A percentile compares a stretch with the other conserved stretches of the same genome.
Conservation (phyloP, 1,140 invertebrate species). For the Lepidurus packardi region DNA sequence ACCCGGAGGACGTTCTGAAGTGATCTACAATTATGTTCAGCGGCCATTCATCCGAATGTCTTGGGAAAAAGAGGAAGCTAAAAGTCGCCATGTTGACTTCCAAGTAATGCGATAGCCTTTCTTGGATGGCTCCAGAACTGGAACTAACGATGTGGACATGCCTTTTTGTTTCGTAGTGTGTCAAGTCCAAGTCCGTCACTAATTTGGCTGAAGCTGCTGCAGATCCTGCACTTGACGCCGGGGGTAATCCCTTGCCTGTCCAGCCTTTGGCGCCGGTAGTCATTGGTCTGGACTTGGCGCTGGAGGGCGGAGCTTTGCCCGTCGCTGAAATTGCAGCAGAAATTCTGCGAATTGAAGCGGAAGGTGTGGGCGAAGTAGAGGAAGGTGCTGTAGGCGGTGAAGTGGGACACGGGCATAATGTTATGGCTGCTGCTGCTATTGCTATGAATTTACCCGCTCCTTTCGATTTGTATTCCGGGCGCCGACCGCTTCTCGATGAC, state of each 20-base stretch:
- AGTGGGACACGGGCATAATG: not conserved
- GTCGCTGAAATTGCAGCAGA: constrained; percentile 28
- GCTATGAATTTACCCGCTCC: constrained; percentile 10
- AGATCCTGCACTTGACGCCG: constrained; percentile 62
- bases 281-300: not conserved
- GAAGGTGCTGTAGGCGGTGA: constrained; percentile 33
- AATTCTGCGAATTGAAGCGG: constrained; percentile 2
- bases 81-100: constrained; percentile 98
- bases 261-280: constrained; percentile 26
- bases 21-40: constrained; percentile 99
- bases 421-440: not conserved
- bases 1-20: constrained; percentile 84
- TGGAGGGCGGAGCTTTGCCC: constrained; percentile 11
- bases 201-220: constrained; percentile 88
- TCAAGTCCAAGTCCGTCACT: constrained; percentile 89
- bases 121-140: not conserved
- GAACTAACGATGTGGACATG: constrained; percentile 27
- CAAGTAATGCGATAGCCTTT: constrained; percentile 45
- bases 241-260: constrained; percentile 34
- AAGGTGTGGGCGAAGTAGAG: constrained; percentile 25
- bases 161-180: constrained; percentile 59
- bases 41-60: constrained; percentile 99
- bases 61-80: constrained; percentile 99
- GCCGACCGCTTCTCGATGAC: constrained; percentile 4
- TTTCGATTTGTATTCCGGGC: not conserved